Conservation (phyloP, 53 echinoderm and acorn worm genomes). For the Stichopus horrens region DNA sequence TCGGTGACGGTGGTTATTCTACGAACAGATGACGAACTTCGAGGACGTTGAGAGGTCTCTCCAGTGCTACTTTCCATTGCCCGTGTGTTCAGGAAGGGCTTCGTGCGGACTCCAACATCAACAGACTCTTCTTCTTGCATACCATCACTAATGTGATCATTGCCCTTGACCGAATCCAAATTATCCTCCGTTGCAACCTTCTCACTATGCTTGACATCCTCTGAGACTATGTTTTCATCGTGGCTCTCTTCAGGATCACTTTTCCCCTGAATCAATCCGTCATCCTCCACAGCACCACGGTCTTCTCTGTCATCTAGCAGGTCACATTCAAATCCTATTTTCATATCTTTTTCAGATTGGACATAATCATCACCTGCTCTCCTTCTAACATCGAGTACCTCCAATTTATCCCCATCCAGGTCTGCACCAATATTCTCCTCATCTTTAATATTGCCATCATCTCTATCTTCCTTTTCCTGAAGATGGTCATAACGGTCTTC, state of each 20-base stretch:
- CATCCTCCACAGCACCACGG: too few relatives aligned
- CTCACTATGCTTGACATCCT: not conserved
- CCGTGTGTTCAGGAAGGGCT: not conserved
- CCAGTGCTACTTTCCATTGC: not conserved
- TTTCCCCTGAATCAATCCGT: too few relatives aligned
- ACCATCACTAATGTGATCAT: not conserved
- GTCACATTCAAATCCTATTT: too few relatives aligned
- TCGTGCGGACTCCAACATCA: not conserved
- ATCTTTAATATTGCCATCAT: not conserved
- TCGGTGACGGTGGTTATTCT: not conserved
- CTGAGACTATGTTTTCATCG: not conserved
- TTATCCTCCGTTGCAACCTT: not conserved
- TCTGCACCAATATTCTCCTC: not conserved
- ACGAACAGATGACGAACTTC: not conserved
- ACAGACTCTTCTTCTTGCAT: not conserved
- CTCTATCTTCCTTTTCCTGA: not conserved
- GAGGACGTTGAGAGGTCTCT: not conserved
- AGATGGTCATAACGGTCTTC: not conserved
- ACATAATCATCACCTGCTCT: not conserved
- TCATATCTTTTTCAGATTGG: too few relatives aligned
- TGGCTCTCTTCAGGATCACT: not conserved
- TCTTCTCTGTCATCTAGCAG: too few relatives aligned
- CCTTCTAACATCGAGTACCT: too few relatives aligned
- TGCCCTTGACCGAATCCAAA: not conserved
- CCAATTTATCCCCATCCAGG: not conserved